Conservation (phyloP, 2,797 vertebrate species). For the Heliangelus exortis region DNA sequence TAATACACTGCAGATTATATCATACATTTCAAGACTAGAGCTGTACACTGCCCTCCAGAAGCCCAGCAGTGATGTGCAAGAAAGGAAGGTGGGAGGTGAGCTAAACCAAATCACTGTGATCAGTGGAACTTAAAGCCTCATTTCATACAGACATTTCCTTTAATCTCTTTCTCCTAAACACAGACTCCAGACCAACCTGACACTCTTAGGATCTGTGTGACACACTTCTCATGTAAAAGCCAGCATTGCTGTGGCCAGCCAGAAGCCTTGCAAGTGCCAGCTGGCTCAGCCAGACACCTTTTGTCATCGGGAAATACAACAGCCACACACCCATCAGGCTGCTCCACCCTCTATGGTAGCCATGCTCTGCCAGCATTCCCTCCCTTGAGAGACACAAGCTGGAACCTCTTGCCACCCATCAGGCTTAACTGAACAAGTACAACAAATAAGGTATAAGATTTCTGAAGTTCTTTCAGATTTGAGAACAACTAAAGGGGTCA, state of each 20-base stretch:
- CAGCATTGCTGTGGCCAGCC: neutral
- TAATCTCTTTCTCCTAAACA: neutral
- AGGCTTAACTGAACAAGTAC: neutral
- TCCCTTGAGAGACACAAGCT: neutral
- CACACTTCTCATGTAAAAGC: neutral
- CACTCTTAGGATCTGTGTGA: neutral
- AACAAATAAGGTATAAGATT: neutral
- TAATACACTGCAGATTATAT: neutral
- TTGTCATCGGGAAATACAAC: neutral
- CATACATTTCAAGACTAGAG: neutral
- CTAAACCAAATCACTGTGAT: neutral
- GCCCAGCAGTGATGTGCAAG: neutral
- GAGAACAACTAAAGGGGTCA: neutral
- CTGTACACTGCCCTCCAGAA: neutral
- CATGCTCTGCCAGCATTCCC: neutral
- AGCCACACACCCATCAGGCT: neutral
- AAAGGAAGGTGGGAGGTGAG: neutral
- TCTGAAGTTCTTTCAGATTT: neutral
- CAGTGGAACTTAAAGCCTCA: neutral
- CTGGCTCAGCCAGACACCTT: neutral
- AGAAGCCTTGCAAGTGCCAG: neutral
- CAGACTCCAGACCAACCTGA: neutral
- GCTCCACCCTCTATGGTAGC: accelerated
- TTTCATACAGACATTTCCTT: neutral
- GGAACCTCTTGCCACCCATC: neutral